phyloP scores from a whole-genome alignment of 1,140 invertebrate species.

The Caenorhabditis elegans region DNA sequence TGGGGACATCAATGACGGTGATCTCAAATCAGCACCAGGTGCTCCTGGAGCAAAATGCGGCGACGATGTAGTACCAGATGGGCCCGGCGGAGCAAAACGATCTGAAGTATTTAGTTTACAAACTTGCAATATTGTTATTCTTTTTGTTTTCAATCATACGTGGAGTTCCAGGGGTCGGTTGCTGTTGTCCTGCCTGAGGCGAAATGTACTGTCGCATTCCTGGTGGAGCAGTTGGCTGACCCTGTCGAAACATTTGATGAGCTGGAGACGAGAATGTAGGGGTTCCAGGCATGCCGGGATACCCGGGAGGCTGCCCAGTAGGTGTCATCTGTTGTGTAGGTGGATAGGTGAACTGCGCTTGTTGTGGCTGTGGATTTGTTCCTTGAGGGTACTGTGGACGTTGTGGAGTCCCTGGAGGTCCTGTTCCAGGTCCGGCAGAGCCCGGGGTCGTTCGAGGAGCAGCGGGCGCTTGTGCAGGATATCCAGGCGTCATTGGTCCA shows the following conservation, averaged over 20 bases:
- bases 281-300: not conserved
- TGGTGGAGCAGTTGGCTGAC: not conserved
- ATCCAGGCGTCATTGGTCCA: slow-evolving; percentile 4
- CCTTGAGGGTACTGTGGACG: slow-evolving; percentile 27
- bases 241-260: slow-evolving; percentile 25
- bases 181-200: not conserved
- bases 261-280: not conserved
- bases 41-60: slow-evolving; percentile 29
- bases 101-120: not conserved
- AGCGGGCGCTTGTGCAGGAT: not conserved
- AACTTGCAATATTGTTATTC: too few relatives aligned
- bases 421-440: not conserved
- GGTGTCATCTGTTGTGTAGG: slow-evolving; percentile 23
- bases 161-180: not conserved
- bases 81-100: not conserved
- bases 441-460: not conserved
- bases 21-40: not conserved
- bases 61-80: not conserved
- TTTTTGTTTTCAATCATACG: too few relatives aligned
- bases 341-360: not conserved
- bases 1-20: slow-evolving; percentile 31
- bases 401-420: not conserved
- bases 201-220: slow-evolving; percentile 36
- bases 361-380: not conserved
- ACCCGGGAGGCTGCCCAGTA: not conserved